Evolutionary conservation across 2,888 invertebrate genomes (phyloP), one percentile per base, ranked within the genome.

Genomic region (Diaperis boleti): DNA sequence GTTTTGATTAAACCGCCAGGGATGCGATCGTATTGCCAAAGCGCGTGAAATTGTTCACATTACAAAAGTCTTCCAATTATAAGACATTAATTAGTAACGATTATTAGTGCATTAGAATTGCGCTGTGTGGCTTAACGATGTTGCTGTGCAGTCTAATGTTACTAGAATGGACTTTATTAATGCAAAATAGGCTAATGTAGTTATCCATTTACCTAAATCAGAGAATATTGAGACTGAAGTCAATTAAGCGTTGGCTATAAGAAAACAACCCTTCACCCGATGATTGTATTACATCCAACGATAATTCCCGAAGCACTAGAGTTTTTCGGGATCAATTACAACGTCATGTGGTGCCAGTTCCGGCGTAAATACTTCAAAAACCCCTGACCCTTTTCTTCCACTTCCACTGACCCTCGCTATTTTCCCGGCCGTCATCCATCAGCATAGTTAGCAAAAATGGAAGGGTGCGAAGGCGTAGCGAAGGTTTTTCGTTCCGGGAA

Each of bases 31-130:
- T 57, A 57, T 35, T 35, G 22, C 10, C 37, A 11, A 15, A 57
- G 20, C 45, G 44, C 47, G 45, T 57, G 57, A 57, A 57, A 57
- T 41, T 45, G 47, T 45, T 45, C 57, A 26, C 41, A 59, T 49
- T 49, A 45, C 59, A 50, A 59, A 59, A 59, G 62, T 42, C 52
- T 44, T 57, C 55, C 37, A 62, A 45, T 57, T 62, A 57, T 50
- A 59, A 59, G 42, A 37, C 50, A 62, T 62, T 57, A 62, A 62
- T 62, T 62, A 59, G 57, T 57, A 57, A 62, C 52, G 52, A 57
- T 62, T 57, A 62, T 54, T 49, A 56, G 55, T 56, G 57, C 62
- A 62, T 37, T 59, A 57, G 52, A 26, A 59, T 52, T 59, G 59
- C 57, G 18, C 52, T 35, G 35, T 49, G 29, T 42, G 41, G 42